phyloP scores from a whole-genome alignment of 1,140 invertebrate genomes.

The Anoplolepis gracilipes region DNA sequence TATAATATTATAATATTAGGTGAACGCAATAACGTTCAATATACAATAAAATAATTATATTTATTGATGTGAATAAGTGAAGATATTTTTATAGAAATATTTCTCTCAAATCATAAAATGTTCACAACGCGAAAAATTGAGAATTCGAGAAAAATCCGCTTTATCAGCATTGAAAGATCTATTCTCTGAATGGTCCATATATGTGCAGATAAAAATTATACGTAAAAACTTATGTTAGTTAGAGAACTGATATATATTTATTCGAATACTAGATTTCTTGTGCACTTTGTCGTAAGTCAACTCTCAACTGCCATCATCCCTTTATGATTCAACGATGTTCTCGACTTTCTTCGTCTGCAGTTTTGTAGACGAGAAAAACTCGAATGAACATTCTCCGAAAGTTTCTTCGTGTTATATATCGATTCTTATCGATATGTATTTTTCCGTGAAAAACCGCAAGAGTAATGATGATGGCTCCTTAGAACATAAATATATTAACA shows the following conservation, averaged over 20 bases:
- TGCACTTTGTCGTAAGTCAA: constrained; percentile 49
- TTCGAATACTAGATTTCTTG: constrained; percentile 44
- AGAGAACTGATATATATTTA: constrained; percentile 51
- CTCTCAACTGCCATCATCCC: constrained; percentile 52
- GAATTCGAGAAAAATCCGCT: not conserved
- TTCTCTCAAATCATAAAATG: not conserved
- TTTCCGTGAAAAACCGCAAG: not conserved
- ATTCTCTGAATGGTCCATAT: constrained; percentile 4
- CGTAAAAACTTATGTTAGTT: constrained; percentile 3
- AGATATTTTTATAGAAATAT: not conserved
- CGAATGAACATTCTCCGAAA: constrained; percentile 19
- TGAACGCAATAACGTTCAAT: not conserved
- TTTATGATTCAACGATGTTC: constrained; percentile 60
- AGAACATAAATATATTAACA: too few species aligned
- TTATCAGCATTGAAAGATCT: constrained; percentile 13
- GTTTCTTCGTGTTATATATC: constrained; percentile 2
- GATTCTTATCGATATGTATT: not conserved
- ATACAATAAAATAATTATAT: constrained; percentile 2
- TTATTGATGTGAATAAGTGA: not conserved
- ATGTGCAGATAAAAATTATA: constrained; percentile 20
- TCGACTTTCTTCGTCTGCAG: constrained; percentile 55
- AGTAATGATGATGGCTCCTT: not conserved
- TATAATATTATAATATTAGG: not conserved
- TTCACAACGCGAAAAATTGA: not conserved
- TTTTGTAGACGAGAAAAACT: constrained; percentile 6